Evolutionary conservation across 1,140 invertebrate genomes (phyloP).

Genomic region (Leptinotarsa undecemlineata): DNA sequence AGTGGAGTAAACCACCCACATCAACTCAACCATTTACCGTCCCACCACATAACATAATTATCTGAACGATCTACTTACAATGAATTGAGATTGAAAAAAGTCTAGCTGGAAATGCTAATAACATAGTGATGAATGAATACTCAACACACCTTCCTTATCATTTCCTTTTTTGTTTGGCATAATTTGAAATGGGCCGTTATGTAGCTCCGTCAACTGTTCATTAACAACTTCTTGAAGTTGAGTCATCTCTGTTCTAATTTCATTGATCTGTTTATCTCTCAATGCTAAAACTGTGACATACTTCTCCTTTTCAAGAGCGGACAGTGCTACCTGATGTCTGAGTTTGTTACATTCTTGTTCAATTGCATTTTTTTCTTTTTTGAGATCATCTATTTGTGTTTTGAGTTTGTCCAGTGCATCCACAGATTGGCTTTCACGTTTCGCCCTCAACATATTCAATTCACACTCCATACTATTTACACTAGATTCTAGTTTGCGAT

Average conservation of each 20-base stretch:
- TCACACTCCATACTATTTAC: conserved; percentile 23
- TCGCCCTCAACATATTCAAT: conserved; percentile 14
- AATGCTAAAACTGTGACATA: conserved; percentile 47
- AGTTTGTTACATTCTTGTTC: conserved; percentile 43
- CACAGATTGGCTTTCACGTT: conserved; percentile 20
- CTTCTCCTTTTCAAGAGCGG: conserved; percentile 52
- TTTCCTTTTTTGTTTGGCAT: conserved; percentile 9
- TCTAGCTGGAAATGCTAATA: too few relatives aligned
- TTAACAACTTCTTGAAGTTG: conserved; percentile 51
- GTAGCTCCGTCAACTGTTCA: conserved; percentile 48
- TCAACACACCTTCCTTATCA: conserved; percentile 10
- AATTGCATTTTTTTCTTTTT: conserved; percentile 39
- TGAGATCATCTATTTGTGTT: conserved; percentile 42
- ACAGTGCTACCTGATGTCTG: conserved; percentile 46
- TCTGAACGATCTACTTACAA: too few relatives aligned
- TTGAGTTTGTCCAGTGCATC: conserved; percentile 31
- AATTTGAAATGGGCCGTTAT: conserved; percentile 31
- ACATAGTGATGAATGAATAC: neutral
- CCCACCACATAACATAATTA: too few relatives aligned
- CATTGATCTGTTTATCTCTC: conserved; percentile 50
- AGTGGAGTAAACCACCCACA: too few relatives aligned
- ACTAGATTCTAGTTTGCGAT: conserved; percentile 23
- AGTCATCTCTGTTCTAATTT: conserved; percentile 51
- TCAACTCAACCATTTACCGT: too few relatives aligned
- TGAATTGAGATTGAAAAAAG: too few relatives aligned